These are phyloP conservation scores for Altica lythri DNA, from an alignment of 2,888 invertebrate species.

Conservation along the genomic window DNA sequence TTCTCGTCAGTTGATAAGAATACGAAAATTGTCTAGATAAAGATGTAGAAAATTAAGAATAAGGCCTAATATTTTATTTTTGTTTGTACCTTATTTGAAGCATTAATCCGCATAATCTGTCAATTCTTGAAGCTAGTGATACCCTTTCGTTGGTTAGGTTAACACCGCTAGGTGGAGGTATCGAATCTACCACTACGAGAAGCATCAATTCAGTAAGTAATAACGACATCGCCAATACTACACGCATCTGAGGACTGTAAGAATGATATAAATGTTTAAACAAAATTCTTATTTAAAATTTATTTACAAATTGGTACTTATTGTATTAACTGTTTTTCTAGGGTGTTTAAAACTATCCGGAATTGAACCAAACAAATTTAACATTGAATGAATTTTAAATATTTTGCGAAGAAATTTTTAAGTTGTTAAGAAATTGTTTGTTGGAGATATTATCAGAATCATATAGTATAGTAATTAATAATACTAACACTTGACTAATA, in stretches of 20 bases:
- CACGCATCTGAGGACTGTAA: constrained; percentile 44
- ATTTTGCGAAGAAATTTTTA: no score
- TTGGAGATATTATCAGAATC: no score
- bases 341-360: no score
- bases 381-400: no score
- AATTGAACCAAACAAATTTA: no score
- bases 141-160: constrained; percentile 53
- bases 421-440: no score
- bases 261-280: no score
- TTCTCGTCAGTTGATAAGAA: constrained; percentile 50
- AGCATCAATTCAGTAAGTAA: constrained; percentile 59
- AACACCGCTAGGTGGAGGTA: constrained; percentile 52
- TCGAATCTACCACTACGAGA: constrained; percentile 58
- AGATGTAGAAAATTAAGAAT: not conserved
- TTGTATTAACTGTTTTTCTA: no score
- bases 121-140: constrained; percentile 50
- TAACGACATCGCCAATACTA: constrained; percentile 57
- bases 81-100: constrained; percentile 44
- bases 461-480: no score
- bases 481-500: constrained; percentile 10
- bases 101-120: constrained; percentile 53
- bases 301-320: no score
- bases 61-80: no score
- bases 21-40: constrained; percentile 30
- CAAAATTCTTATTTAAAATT: no score